phyloP scores from a whole-genome alignment of 2,797 vertebrate genomes.

The Neosilurus mollespiculum region DNA sequence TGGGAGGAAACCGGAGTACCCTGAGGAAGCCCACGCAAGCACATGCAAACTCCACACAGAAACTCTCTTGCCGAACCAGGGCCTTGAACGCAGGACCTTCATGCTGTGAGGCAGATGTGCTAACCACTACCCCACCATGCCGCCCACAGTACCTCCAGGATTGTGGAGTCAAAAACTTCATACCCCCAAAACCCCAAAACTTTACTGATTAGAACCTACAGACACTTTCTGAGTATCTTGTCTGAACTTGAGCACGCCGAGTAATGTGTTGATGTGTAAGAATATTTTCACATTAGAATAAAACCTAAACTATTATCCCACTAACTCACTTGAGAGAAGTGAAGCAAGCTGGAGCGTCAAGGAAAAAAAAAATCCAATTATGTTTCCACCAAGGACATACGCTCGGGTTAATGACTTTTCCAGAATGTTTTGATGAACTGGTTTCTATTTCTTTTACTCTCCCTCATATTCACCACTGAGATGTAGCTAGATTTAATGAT shows the following conservation, averaged over 20 bases:
- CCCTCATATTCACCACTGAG: background rate
- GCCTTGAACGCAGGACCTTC: too few relatives aligned
- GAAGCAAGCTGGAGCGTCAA: background rate
- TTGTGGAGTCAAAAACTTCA: background rate
- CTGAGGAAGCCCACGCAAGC: too few relatives aligned
- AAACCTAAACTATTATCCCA: background rate
- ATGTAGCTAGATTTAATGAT: background rate
- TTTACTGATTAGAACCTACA: background rate
- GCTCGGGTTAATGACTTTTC: constrained; percentile 3
- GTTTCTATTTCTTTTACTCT: background rate
- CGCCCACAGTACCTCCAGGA: background rate
- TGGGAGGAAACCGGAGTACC: too few relatives aligned
- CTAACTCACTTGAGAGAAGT: background rate
- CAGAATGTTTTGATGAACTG: background rate
- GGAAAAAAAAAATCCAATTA: background rate
- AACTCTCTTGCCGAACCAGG: too few relatives aligned
- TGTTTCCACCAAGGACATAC: background rate
- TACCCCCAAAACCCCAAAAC: background rate
- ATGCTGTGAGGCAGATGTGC: too few relatives aligned
- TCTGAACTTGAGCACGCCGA: background rate
- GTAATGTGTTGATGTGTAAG: background rate
- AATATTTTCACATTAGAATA: background rate
- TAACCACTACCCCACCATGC: too few relatives aligned
- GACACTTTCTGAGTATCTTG: too few relatives aligned
- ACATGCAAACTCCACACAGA: too few relatives aligned